These are phyloP conservation scores for Clivina fossor DNA, from an alignment of 2,888 invertebrate species.

Conservation along the genomic window DNA sequence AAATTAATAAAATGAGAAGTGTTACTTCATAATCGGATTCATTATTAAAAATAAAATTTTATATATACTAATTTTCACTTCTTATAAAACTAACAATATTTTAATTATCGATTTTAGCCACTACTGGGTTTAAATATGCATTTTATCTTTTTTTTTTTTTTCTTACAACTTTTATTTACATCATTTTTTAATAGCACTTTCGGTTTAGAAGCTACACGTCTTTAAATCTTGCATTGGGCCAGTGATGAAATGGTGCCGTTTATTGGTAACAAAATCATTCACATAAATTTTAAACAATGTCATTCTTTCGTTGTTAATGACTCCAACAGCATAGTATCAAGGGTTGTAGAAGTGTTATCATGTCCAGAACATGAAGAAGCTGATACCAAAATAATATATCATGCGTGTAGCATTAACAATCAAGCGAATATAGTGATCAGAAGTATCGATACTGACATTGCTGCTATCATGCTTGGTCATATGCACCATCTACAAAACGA, in stretches of 20 bases:
- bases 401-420: slow-evolving; percentile 25
- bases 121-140: slow-evolving; percentile 9
- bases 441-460: slow-evolving; percentile 41
- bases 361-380: slow-evolving; percentile 38
- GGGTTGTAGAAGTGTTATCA: slow-evolving; percentile 26
- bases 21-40: too few relatives aligned
- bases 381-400: slow-evolving; percentile 38
- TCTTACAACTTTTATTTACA: slow-evolving; percentile 31
- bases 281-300: slow-evolving; percentile 36
- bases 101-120: too few relatives aligned
- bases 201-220: too few relatives aligned
- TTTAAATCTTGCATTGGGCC: slow-evolving; percentile 35
- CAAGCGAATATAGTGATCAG: slow-evolving; percentile 14
- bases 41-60: too few relatives aligned
- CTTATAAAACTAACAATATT: too few relatives aligned
- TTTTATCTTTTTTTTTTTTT: slow-evolving; percentile 20
- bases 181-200: too few relatives aligned
- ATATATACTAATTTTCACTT: too few relatives aligned
- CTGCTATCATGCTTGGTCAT: slow-evolving; percentile 40
- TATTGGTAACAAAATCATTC: slow-evolving; percentile 33
- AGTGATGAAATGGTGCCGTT: slow-evolving; percentile 36
- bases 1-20: too few relatives aligned
- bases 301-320: slow-evolving; percentile 34
- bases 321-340: slow-evolving; percentile 27
- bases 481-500: slow-evolving; percentile 29